Percentiles rank a stretch among this genome's conserved stretches.
Conservation (phyloP, 2,797 vertebrate species). For the Acomys russatus region DNA sequence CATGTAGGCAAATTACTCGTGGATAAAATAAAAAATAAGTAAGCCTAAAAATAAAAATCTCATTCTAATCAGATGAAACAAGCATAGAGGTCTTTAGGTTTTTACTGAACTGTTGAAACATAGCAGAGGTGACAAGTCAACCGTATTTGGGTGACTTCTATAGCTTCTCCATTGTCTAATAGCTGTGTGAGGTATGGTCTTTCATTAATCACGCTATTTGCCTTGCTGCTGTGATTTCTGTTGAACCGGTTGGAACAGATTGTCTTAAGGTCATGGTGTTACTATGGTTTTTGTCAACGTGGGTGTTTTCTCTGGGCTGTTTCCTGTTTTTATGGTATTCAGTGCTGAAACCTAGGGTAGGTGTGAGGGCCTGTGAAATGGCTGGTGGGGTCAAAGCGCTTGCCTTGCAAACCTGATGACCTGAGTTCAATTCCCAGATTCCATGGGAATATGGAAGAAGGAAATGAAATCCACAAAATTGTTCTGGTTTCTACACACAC, state of each 20-base stretch:
- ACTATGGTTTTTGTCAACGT: constrained; percentile 52
- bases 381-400: neutral
- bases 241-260: constrained; percentile 30
- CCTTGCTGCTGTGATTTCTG: constrained; percentile 2
- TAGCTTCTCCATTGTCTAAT: neutral
- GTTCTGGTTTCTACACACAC: neutral
- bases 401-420: neutral
- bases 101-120: neutral
- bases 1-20: neutral
- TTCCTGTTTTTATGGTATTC: constrained; percentile 72
- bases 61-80: neutral
- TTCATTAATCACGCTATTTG: constrained; percentile 1
- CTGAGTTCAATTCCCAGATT: neutral
- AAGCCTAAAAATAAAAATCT: neutral
- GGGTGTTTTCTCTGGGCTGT: constrained; percentile 46
- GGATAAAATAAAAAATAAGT: neutral
- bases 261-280: neutral
- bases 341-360: neutral
- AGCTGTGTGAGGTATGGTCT: neutral
- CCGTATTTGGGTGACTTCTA: neutral
- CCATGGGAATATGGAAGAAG: neutral
- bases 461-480: neutral
- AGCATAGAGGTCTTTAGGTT: neutral
- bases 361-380: neutral
- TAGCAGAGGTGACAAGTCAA: neutral